Conservation (phyloP, 2,797 vertebrate species). For the Parambassis ranga region DNA sequence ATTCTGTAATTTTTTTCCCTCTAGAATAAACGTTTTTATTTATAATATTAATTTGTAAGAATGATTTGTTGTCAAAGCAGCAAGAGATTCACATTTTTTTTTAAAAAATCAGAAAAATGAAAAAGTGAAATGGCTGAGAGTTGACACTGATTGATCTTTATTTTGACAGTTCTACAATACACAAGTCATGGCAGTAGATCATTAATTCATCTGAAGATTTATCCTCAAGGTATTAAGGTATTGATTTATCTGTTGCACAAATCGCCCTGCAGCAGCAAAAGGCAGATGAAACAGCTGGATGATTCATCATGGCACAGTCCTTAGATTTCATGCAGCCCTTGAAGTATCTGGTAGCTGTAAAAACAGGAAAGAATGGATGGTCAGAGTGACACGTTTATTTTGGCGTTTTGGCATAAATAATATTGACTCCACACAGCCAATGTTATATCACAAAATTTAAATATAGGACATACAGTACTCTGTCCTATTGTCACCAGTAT, state of each 20-base stretch:
- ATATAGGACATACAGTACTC: too few relatives aligned
- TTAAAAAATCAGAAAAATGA: neutral
- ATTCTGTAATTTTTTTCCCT: neutral
- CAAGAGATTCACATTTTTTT: neutral
- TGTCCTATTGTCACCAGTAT: too few relatives aligned
- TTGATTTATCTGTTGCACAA: slow-evolving; percentile 22
- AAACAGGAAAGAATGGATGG: neutral
- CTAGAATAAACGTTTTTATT: neutral
- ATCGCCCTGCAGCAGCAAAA: slow-evolving; percentile 18
- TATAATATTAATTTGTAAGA: neutral
- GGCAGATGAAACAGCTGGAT: accelerated
- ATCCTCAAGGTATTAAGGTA: neutral
- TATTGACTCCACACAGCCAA: too few relatives aligned
- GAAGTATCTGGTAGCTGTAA: neutral
- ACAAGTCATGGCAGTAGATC: neutral
- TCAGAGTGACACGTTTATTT: neutral
- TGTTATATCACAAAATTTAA: too few relatives aligned
- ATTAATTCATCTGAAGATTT: neutral
- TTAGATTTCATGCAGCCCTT: neutral
- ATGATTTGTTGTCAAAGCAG: neutral
- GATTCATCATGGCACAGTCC: neutral
- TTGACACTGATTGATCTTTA: neutral
- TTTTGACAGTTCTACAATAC: neutral
- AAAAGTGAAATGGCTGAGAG: neutral
- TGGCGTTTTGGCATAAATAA: too few relatives aligned